Evolutionary conservation across 2,888 invertebrate genomes (phyloP).

Genomic region (Orchestes rusci): DNA sequence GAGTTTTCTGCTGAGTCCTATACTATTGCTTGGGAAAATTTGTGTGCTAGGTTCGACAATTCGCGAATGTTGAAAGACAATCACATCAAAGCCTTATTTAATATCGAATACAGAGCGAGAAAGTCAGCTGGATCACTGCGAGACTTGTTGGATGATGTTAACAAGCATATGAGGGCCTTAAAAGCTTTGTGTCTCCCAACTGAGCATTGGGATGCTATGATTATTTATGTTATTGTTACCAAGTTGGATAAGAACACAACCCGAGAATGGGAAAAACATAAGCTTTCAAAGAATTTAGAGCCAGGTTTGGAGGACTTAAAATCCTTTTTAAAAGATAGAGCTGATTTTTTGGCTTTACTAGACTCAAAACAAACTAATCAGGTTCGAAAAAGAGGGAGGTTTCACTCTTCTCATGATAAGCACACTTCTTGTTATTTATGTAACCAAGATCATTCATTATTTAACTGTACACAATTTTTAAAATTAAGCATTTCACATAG

Average conservation of each 20-base stretch:
- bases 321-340: conserved; percentile 7
- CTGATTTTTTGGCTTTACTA: conserved; percentile 1
- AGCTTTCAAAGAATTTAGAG: conserved; percentile 5
- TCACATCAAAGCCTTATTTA: conserved; percentile 7
- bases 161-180: conserved; percentile 3
- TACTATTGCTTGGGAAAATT: neutral
- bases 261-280: conserved; percentile 5
- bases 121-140: conserved; percentile 1
- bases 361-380: neutral
- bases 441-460: too few relatives aligned
- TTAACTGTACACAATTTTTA: too few relatives aligned
- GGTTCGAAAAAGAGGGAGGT: neutral
- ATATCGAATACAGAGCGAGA: neutral
- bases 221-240: conserved; percentile 1
- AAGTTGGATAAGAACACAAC: conserved; percentile 1
- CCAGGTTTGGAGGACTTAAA: conserved; percentile 2
- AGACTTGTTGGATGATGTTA: conserved; percentile 2
- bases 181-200: neutral
- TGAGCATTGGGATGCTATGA: conserved; percentile 1
- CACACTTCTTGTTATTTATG: neutral
- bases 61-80: neutral
- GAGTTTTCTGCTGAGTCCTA: conserved; percentile 3
- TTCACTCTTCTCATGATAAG: neutral
- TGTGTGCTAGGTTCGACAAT: conserved; percentile 6
- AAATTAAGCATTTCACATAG: too few relatives aligned